Percentiles rank a stretch among this genome's conserved stretches.
Conservation (phyloP, 1,140 invertebrate species). For the Temnothorax longispinosus region DNA sequence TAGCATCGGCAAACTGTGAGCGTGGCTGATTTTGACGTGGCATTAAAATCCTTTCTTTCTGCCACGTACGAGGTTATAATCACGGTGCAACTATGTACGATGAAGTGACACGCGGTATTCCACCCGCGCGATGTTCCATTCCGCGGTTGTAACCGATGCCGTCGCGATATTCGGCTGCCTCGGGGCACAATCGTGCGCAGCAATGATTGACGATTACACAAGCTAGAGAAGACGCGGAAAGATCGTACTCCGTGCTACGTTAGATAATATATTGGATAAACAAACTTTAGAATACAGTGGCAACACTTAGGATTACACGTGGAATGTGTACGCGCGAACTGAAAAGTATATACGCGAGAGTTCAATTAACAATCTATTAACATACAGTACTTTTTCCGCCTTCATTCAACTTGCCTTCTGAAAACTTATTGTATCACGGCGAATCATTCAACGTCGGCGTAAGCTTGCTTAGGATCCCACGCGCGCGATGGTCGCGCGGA, state of each 20-base stretch:
- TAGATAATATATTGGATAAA: constrained; percentile 6
- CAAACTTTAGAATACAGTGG: background rate
- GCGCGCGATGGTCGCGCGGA: background rate
- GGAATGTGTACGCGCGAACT: background rate
- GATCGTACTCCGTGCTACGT: background rate
- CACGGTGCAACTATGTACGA: constrained; percentile 53
- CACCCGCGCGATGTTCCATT: background rate
- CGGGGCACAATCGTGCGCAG: constrained; percentile 15
- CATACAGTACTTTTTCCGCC: background rate
- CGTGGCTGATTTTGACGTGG: constrained; percentile 62
- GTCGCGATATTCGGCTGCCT: background rate
- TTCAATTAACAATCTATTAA: background rate
- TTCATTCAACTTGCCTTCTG: background rate
- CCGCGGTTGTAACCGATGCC: constrained; percentile 7
- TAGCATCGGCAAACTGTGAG: constrained; percentile 65
- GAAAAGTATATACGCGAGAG: background rate
- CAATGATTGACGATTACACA: constrained; percentile 47
- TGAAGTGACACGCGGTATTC: constrained; percentile 44
- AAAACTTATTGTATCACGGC: background rate
- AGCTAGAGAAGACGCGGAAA: constrained; percentile 8
- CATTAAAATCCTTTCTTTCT: constrained; percentile 67
- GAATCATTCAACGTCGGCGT: constrained; percentile 11
- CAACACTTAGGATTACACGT: background rate
- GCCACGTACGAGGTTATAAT: constrained; percentile 57
- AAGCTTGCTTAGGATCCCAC: constrained; percentile 11